phyloP scores from a whole-genome alignment of 2,113 vertebrate genomes.

The Pogona vitticeps region DNA sequence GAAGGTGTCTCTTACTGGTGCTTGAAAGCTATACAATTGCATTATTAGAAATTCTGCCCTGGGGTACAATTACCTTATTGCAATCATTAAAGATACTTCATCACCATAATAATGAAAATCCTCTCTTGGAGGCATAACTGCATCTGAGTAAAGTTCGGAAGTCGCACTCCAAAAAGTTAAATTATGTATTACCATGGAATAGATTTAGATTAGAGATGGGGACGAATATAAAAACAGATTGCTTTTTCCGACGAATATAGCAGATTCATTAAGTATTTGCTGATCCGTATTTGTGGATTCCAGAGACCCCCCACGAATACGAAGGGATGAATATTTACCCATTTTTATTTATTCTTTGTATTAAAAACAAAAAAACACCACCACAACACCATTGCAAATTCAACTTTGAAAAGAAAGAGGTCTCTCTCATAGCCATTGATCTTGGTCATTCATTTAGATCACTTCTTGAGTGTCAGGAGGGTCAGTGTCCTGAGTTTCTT shows the following conservation, averaged over 20 bases:
- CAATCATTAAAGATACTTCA: constrained; percentile 77
- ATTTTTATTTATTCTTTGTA: too few species aligned
- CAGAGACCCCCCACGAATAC: too few species aligned
- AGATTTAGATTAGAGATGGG: constrained; percentile 44
- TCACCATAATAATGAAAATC: constrained; percentile 81
- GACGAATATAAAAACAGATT: too few species aligned
- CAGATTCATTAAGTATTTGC: too few species aligned
- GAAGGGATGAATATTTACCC: too few species aligned
- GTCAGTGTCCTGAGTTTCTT: neutral
- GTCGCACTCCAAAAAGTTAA: constrained; percentile 59
- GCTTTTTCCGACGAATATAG: too few species aligned
- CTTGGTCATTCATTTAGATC: neutral
- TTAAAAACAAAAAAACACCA: too few species aligned
- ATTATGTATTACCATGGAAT: constrained; percentile 50
- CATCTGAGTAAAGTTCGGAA: constrained; percentile 56
- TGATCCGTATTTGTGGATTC: too few species aligned
- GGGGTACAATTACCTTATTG: constrained; percentile 77
- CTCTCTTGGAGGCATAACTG: constrained; percentile 70
- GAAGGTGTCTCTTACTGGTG: constrained; percentile 61
- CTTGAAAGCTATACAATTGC: constrained; percentile 58
- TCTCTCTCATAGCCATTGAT: neutral
- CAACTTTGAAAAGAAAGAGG: constrained; percentile 34
- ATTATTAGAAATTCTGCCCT: constrained; percentile 75
- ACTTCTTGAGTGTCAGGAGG: neutral
- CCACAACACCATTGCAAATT: too few species aligned